phyloP scores from a whole-genome alignment of 2,797 vertebrate genomes.

The Merluccius polli region DNA sequence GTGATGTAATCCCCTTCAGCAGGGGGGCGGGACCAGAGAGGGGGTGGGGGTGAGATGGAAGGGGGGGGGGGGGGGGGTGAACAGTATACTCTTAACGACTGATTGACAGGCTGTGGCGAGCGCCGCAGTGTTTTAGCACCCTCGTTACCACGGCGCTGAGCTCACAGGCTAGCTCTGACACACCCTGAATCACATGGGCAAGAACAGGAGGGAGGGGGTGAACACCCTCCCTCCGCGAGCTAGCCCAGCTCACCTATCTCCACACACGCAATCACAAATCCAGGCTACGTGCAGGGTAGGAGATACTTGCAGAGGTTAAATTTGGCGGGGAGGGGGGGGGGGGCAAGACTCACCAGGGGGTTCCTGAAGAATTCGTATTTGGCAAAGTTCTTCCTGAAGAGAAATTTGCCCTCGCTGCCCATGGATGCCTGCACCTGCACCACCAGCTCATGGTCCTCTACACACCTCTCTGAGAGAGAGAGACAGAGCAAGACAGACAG shows the following conservation, averaged over 20 bases:
- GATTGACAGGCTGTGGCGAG: slow-evolving; percentile 68
- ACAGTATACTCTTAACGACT: slow-evolving; percentile 55
- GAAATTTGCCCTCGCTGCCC: slow-evolving; percentile 89
- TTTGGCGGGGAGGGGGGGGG: not conserved
- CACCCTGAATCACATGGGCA: slow-evolving; percentile 65
- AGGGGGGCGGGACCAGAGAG: slow-evolving; percentile 41
- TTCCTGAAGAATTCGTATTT: slow-evolving; percentile 99
- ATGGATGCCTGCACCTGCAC: slow-evolving; percentile 88
- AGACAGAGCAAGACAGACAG: not conserved
- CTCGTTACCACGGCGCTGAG: slow-evolving; percentile 71
- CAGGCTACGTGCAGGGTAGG: not conserved
- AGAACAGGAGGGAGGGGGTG: not conserved
- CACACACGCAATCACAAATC: slow-evolving; percentile 25
- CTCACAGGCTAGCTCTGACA: slow-evolving; percentile 68
- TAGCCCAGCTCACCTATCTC: not conserved
- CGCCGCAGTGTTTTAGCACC: slow-evolving; percentile 66
- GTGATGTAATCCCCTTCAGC: slow-evolving; percentile 74
- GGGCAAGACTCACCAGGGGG: slow-evolving; percentile 74
- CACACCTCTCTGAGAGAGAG: slow-evolving; percentile 79
- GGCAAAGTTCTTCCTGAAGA: slow-evolving; percentile 98
- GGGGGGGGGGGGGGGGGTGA: not conserved
- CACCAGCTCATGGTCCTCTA: slow-evolving; percentile 95
- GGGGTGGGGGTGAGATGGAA: slow-evolving; percentile 23
- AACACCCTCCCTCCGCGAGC: too few relatives aligned
- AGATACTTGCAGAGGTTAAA: not conserved